These are phyloP conservation scores for Eucidaris tribuloides DNA, from an alignment of 35 echinoderm and acorn worm species.

Conservation along the genomic window DNA sequence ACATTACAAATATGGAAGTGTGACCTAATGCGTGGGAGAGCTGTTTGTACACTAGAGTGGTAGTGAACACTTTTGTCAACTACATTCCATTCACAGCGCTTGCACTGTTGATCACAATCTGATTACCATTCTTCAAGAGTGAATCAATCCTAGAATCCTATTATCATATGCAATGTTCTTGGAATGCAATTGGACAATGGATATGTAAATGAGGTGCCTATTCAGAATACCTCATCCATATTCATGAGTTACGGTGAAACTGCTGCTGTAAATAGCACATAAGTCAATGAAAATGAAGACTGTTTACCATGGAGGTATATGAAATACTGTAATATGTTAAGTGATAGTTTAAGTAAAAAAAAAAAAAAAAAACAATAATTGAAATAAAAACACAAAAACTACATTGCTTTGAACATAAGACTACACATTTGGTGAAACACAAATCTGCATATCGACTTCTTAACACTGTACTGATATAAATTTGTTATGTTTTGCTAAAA, in stretches of 20 bases:
- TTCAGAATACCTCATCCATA: neutral
- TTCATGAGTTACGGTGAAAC: neutral
- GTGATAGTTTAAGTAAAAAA: too few species aligned
- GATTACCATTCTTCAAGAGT: neutral
- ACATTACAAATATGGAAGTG: neutral
- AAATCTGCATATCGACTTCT: too few species aligned
- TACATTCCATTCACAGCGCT: neutral
- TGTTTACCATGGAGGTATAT: too few species aligned
- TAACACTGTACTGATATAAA: too few species aligned
- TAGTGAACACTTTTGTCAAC: neutral
- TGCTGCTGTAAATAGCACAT: too few species aligned
- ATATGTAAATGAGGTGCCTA: neutral
- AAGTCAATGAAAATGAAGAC: too few species aligned
- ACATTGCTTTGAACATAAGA: too few species aligned
- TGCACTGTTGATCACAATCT: neutral
- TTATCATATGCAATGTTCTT: neutral
- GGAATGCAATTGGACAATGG: neutral
- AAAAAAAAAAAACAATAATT: too few species aligned
- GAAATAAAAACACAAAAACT: too few species aligned
- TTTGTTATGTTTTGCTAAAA: too few species aligned
- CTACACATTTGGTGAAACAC: too few species aligned
- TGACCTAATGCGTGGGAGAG: constrained; percentile 8
- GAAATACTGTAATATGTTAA: too few species aligned
- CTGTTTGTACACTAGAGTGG: neutral
- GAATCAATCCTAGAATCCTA: neutral